Evolutionary conservation across 2,888 invertebrate genomes (phyloP), one percentile per base, ranked within the genome.

Genomic region (Mactromeris polynyma): DNA sequence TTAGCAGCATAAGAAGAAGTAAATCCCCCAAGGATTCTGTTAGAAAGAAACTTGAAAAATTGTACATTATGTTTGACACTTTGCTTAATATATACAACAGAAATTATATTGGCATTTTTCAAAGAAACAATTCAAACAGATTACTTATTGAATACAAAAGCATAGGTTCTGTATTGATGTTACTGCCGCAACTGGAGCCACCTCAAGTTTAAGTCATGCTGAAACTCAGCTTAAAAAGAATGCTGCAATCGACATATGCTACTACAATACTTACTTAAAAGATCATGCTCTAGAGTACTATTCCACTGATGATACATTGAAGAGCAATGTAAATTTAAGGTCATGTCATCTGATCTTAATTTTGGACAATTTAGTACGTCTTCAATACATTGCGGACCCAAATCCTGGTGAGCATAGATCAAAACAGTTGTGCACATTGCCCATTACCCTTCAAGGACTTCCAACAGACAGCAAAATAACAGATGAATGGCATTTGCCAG

Each of bases 371-470:
- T 77, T 89, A 42, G 89, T 89, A 42, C 64, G 89, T 9, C 73
- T 89, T 14, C 73, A 83, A 38, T 86, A 83, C 38, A 81, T 86
- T 21, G 81, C 83, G 6, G 86, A 89, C 78, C 83, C 83, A 0
- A 83, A 89, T n/a, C 82, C 89, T 26, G 87, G 89, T 19, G 86
- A 83, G 42, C 73, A 77, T 38, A 58, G 83, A 81, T 69, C 64
- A n/a, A 89, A 87, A 31, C 90, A 91, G n/a, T 40, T 40, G 11
- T 91, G 91, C 31, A 91, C 88, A 19, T 69, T 91, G 36, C 91
- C 91, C 21, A 84, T 91, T 11, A 91, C 91, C 4, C 4, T 91
- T 14, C 87, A 91, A 79, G 87, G 91, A 46, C 85, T 89, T 31
- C 89, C 89, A 73, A 54, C 38, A 42, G 87, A 89, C 86, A 78